Evolutionary conservation across 53 echinoderm and acorn worm species (phyloP), one percentile per base, ranked within the genome.

Genomic region (Echinometra lucunter): DNA sequence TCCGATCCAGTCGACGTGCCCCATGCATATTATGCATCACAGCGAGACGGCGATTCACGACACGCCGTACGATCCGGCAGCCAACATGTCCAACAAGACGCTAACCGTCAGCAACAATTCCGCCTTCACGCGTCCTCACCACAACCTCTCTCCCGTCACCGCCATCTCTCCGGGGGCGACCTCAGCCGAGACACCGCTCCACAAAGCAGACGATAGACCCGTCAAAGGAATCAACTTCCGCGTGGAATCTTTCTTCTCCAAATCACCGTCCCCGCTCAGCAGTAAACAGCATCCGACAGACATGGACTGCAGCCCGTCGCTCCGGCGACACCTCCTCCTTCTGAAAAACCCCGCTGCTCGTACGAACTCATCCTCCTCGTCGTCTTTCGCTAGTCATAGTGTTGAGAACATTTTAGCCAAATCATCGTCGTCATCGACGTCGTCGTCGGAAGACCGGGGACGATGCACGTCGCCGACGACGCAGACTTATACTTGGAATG

Each of bases 61-160:
- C 66, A 67, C 83, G 63, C 94, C 94, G 63, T 83, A 58, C 94
- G 85, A 82, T 30, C 94, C 94, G 82, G 94, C 94, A 44, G 47
- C 94, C 83, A 83, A 40, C 45, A 94, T 94, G 94, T 87, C 89
- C 25, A 94, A 94, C 27, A 94, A 82, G 58, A 97, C 98, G n/a
- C 92, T 99, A 7, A 96, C 99, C 42, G 95, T 99, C 37, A 99
- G 99, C 90, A 97, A 89, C 55, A 98, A 97, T 66, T 98, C 98
- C 37, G 98, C 98, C 30, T 98, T 98, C 89, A 96, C 97, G 15
- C 80, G 96, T 74, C 97, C 96, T 5, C 94, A 95, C 58, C 94
- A 95, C 45, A 82, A 25, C 44, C 75, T 92, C 92, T 94, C 94
- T 25, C 85, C 96, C 9, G 55, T 44, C 67, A 40, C 92, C 6